Evolutionary conservation across 1,140 invertebrate species (phyloP).

Genomic region (Plutomurus gul): DNA sequence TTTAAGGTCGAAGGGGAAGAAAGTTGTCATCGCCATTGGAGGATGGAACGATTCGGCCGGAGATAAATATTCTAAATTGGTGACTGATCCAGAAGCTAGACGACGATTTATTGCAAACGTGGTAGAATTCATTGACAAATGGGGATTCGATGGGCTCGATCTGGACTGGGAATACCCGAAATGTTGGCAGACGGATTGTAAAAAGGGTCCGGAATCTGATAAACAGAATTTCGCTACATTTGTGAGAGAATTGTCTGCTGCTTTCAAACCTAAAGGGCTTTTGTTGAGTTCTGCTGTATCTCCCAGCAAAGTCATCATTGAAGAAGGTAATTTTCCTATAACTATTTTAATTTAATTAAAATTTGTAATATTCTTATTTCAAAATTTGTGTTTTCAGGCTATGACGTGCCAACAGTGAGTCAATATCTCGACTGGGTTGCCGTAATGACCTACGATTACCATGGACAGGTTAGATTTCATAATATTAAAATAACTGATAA

Average conservation of each 20-base stretch:
- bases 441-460: slow-evolving; percentile 88
- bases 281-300: slow-evolving; percentile 66
- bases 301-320: slow-evolving; percentile 62
- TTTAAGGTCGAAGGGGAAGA: slow-evolving; percentile 63
- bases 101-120: slow-evolving; percentile 57
- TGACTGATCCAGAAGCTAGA: slow-evolving; percentile 56
- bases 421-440: slow-evolving; percentile 83
- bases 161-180: slow-evolving; percentile 67
- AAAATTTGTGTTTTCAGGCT: slow-evolving; percentile 62
- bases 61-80: slow-evolving; percentile 61
- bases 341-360: not conserved
- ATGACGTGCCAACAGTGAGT: slow-evolving; percentile 73
- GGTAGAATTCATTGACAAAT: slow-evolving; percentile 58
- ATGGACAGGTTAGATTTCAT: too few relatives aligned
- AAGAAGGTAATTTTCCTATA: slow-evolving; percentile 58
- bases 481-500: too few relatives aligned
- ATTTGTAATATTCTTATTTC: not conserved
- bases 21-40: slow-evolving; percentile 62
- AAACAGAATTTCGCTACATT: slow-evolving; percentile 70
- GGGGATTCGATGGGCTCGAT: slow-evolving; percentile 61
- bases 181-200: slow-evolving; percentile 70
- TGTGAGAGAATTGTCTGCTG: slow-evolving; percentile 72
- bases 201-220: slow-evolving; percentile 64
- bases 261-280: slow-evolving; percentile 71
- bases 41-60: slow-evolving; percentile 61